Evolutionary conservation across 2,113 vertebrate species (phyloP), one percentile per base, ranked within the genome.

Genomic region (Salvelinus fontinalis): DNA sequence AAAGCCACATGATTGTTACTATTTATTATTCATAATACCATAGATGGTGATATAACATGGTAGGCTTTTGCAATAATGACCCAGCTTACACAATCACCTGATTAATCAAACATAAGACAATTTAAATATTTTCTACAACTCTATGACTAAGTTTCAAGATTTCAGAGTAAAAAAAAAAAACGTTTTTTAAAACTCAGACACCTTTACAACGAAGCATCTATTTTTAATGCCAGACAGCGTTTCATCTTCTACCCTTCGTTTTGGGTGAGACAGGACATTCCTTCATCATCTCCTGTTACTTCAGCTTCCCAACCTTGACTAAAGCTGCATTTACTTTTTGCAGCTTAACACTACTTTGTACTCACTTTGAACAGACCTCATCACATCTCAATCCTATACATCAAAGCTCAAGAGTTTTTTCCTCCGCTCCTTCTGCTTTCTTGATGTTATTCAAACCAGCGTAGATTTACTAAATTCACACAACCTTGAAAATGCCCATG

Each of bases 331-430:
- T 92, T 90, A 88, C 87, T 90, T 90, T 89, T 88, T 80, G 85
- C 86, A 89, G 90, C 90, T 91, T 89, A 90, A 90, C 81, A 84
- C 84, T 89, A 88, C 89, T 89, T 91, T 90, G 83, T 86, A 84
- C 87, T 91, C 86, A 83, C 91, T 92, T 91, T 91, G 86, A 93
- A 93, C 90, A 92, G 85, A 90, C 89, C 86, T 90, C 86, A 90
- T 91, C 89, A 92, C 90, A 92, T 93, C 91, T 92, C 90, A 90
- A 89, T 92, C 89, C 91, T 84, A 80, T 69, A 93, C 91, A 93
- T 93, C 92, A 94, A 94, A 93, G 93, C 83, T 70, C 59, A 54
- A 44, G 77, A 81, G 51, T 44, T 70, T 75, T 66, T 68, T 67
- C 1, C 68, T 62, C 75, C 57, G 44, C 78, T 81, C 78, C 84